Conservation (phyloP, 1,140 invertebrate species). For the Drosophila azteca region DNA sequence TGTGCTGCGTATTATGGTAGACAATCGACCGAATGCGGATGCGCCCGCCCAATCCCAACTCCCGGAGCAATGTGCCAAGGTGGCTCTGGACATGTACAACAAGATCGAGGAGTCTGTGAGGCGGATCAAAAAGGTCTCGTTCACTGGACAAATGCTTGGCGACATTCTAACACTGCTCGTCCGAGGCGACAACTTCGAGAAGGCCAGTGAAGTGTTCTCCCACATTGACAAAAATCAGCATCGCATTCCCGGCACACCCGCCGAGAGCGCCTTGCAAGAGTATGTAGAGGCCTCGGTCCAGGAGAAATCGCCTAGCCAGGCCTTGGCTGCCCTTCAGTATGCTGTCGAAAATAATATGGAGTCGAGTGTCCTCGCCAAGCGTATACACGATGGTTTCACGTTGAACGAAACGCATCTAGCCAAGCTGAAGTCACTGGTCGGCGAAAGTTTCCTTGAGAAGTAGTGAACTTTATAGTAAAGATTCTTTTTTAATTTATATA, state of each 20-base stretch:
- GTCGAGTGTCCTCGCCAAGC: conserved; percentile 78
- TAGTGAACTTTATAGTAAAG: conserved; percentile 25
- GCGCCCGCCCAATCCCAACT: conserved; percentile 67
- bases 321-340: conserved; percentile 84
- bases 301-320: conserved; percentile 84
- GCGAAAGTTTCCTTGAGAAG: conserved; percentile 77
- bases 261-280: no score
- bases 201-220: conserved; percentile 84
- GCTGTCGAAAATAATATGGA: conserved; percentile 85
- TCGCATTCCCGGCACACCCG: no score
- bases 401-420: conserved; percentile 84
- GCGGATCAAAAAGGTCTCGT: conserved; percentile 82
- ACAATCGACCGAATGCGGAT: conserved; percentile 84
- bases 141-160: conserved; percentile 86
- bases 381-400: conserved; percentile 83
- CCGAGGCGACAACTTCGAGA: conserved; percentile 84
- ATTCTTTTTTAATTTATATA: conserved; percentile 43
- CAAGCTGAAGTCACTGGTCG: conserved; percentile 84
- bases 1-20: conserved; percentile 86
- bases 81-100: conserved; percentile 85
- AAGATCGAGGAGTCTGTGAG: conserved; percentile 83
- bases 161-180: conserved; percentile 85
- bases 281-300: conserved; percentile 82
- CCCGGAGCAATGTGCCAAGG: conserved; percentile 84
- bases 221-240: conserved; percentile 84